Evolutionary conservation across 2,888 invertebrate species (phyloP), one percentile per base, ranked within the genome.

Genomic region (Agrypnus murinus): DNA sequence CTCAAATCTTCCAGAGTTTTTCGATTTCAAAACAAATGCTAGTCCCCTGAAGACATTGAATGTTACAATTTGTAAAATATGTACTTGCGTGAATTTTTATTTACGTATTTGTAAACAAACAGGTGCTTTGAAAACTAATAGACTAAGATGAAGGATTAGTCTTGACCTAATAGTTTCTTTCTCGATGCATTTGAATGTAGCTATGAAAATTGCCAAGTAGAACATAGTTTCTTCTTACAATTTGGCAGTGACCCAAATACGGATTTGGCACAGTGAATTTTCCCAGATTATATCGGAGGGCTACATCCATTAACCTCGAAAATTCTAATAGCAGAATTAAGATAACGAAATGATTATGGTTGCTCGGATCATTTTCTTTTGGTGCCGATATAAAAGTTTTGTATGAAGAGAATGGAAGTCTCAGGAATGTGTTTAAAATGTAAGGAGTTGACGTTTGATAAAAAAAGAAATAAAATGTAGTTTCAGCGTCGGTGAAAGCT

Each of bases 341-440:
- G 70, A 65, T 71, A 71, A 71, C 65, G 65, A 43, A 62, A 71
- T 38, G 62, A 71, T 71, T 62, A 62, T 71, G 53, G 38, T 53
- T 55, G 45, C 45, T 46, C 53, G 45, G 43, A 69, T 58, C 40
- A 53, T 59, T 40, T 66, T 40, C 59, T 66, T 36, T 58, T 25
- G 19, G 25, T 9, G 19, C 12, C 46, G 7, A 43, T 59, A 58
- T 58, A 50, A 53, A 59, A 31, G 10, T 50, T 34, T 31, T 40
- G 34, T 55, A 40, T 34, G 17, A 63, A 64, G n/a, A 38, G 53
- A 55, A 58, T 40, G 12, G 40, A n/a, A 58, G 43, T n/a, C 7
- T 38, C 12, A 2, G 1, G n/a, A n/a, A 0, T 36, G 17, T 19
- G 36, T 55, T 55, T 31, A 32, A 55, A 36, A 3, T 25, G 5